phyloP scores from a whole-genome alignment of 2,113 vertebrate species.

The Misgurnus mizolepis region DNA sequence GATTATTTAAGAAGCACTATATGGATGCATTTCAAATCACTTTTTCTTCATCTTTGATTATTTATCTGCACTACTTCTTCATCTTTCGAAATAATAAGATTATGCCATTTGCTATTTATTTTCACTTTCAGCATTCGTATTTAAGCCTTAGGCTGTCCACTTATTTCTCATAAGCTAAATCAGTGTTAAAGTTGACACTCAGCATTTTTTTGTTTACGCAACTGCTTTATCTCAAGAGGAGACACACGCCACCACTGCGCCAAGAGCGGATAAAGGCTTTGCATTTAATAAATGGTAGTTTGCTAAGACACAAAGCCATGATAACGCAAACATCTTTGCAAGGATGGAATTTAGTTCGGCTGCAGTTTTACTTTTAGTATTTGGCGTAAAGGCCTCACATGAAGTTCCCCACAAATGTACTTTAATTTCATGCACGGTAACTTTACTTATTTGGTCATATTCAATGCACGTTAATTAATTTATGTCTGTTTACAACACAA shows the following conservation, averaged over 20 bases:
- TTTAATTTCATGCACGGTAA: slow-evolving; percentile 9
- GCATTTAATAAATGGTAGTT: slow-evolving; percentile 69
- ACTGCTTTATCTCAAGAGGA: slow-evolving; percentile 67
- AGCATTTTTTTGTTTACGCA: slow-evolving; percentile 69
- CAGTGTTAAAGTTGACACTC: slow-evolving; percentile 72
- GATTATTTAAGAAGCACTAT: slow-evolving; percentile 52
- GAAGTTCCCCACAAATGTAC: slow-evolving; percentile 10
- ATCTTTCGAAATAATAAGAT: slow-evolving; percentile 60
- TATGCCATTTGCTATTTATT: slow-evolving; percentile 58
- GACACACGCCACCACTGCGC: slow-evolving; percentile 63
- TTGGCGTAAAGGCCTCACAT: slow-evolving; percentile 14
- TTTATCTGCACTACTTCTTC: slow-evolving; percentile 68
- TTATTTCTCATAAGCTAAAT: slow-evolving; percentile 71
- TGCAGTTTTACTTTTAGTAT: slow-evolving; percentile 48
- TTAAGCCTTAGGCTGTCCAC: slow-evolving; percentile 72
- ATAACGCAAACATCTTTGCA: slow-evolving; percentile 67
- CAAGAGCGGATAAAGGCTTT: slow-evolving; percentile 71
- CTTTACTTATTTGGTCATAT: background rate
- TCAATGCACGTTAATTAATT: too few relatives aligned
- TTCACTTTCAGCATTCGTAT: slow-evolving; percentile 66
- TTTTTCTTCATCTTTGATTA: slow-evolving; percentile 64
- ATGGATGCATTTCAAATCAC: slow-evolving; percentile 56
- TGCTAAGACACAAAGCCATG: slow-evolving; percentile 69
- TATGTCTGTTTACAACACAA: background rate
- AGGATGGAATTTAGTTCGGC: slow-evolving; percentile 69